Evolutionary conservation across 2,888 invertebrate species (phyloP).

Genomic region (Drosophila anomelani): DNA sequence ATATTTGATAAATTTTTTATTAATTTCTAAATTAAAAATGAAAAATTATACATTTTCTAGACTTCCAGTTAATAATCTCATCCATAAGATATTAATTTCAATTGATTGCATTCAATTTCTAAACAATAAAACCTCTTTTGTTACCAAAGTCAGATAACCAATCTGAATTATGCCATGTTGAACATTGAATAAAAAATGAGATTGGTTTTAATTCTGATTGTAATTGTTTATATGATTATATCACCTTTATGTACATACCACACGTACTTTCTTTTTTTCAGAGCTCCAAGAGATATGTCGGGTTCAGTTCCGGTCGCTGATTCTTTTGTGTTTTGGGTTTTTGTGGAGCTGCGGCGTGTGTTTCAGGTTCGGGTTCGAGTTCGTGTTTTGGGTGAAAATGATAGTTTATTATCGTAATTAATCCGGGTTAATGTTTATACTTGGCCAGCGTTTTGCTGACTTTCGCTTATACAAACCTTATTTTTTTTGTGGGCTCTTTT

Average conservation of each 20-base stretch:
- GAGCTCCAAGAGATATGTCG: conserved; percentile 22
- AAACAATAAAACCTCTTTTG: neutral
- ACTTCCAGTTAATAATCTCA: neutral
- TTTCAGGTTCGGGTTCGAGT: conserved; percentile 6
- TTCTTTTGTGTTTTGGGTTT: conserved; percentile 51
- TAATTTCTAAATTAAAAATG: neutral
- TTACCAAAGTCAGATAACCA: neutral
- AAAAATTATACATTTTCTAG: too few relatives aligned
- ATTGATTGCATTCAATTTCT: neutral
- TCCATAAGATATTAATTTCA: neutral
- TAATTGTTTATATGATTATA: conserved; percentile 21
- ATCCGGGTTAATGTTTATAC: conserved; percentile 63
- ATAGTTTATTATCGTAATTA: conserved; percentile 73
- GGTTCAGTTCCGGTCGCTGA: conserved; percentile 66
- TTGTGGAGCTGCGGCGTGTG: conserved; percentile 8
- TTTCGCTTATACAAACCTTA: conserved; percentile 63
- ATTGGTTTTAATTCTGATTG: neutral
- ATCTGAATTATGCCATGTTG: neutral
- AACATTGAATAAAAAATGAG: neutral
- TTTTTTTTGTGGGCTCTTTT: neutral
- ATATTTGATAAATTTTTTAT: neutral
- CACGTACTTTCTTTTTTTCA: conserved; percentile 51
- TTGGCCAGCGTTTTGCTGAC: conserved; percentile 37
- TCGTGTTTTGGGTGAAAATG: conserved; percentile 69
- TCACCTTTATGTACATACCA: conserved; percentile 14